phyloP scores from a whole-genome alignment of 1,140 invertebrate species.

The Rhynchophorus ferrugineus region DNA sequence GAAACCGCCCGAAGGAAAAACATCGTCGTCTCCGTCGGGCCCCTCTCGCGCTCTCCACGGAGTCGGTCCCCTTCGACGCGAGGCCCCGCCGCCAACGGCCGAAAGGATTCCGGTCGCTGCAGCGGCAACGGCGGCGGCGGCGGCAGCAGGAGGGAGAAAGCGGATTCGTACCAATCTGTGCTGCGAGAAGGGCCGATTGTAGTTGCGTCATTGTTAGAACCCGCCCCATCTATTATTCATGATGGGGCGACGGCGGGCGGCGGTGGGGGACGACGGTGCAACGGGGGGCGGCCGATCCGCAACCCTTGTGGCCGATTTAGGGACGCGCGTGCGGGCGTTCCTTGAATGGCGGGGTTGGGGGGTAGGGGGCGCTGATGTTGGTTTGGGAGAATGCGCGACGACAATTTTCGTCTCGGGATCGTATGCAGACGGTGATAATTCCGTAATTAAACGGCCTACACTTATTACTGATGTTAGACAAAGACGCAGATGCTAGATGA shows the following conservation, averaged over 20 bases:
- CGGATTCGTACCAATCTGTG: constrained; percentile 41
- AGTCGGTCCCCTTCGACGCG: not conserved
- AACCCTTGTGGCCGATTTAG: constrained; percentile 16
- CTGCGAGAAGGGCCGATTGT: constrained; percentile 40
- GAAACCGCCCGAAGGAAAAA: too few species aligned
- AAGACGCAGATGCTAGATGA: too few species aligned
- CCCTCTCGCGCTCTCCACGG: not conserved
- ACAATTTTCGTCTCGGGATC: too few species aligned
- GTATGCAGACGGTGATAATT: too few species aligned
- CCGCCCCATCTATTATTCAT: constrained; percentile 44
- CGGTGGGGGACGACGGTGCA: constrained; percentile 5
- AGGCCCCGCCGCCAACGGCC: constrained; percentile 10
- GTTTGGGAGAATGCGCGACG: too few species aligned
- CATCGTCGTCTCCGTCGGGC: too few species aligned
- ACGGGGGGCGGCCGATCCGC: constrained; percentile 9
- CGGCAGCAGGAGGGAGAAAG: constrained; percentile 21
- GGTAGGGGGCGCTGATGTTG: too few species aligned
- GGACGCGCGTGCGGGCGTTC: constrained; percentile 5
- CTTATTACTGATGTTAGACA: too few species aligned
- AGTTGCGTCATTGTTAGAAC: constrained; percentile 44
- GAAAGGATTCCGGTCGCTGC: constrained; percentile 26
- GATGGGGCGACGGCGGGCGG: constrained; percentile 24
- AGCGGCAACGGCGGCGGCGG: not conserved
- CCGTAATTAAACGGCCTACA: too few species aligned
- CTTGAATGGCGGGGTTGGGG: too few species aligned